Base-by-base conservation (phyloP, 2,113 vertebrate species). In the Sisor rabdophorus region DNA sequence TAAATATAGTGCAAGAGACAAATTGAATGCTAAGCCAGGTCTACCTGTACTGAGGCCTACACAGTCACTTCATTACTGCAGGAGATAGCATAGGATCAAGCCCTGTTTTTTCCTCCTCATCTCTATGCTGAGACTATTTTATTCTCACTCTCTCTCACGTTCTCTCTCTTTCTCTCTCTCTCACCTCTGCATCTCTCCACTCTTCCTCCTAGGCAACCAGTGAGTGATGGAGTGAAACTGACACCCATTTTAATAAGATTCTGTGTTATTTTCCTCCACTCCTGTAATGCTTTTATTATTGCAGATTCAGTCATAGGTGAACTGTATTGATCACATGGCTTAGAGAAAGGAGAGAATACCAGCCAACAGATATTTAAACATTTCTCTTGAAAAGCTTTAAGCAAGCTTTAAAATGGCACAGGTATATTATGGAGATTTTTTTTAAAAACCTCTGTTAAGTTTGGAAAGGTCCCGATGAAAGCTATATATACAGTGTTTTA, bases 281-380 rank as follows among this genome's bases (percentile, higher is more conserved):
- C 82, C 85, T 84, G 84, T 91, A 90, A 92, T 91, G 86, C 88
- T 86, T 90, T 92, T 92, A 86, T 91, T 90, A 91, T 92, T 91
- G 88, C 88, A 90, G 85, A 91, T 91, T 88, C 86, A 86, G 85
- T 87, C 85, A 82, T 86, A 74, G 61, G 83, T 87, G 88, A 89
- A 88, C 88, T 83, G 80, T 91, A 91, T 92, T 86, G 91, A 92
- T 91, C 89, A 87, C 78, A 78, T 85, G 85, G 36, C 54, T 15
- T 48, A 48, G 60, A 79, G 17, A 73, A 28, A 69, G 58, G 69
- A 44, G 64, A 30, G 28, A 75, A 56, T 55, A 61, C 32, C 19
- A 24, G 24, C 24, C 53, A n/a, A 28, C 54, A 36, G 19, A 22
- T 11, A 12, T 61, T 16, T 6, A 50, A n/a, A 53, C 36, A 36